Conservation (phyloP, 2,113 vertebrate genomes). For the Malurus cyaneus region DNA sequence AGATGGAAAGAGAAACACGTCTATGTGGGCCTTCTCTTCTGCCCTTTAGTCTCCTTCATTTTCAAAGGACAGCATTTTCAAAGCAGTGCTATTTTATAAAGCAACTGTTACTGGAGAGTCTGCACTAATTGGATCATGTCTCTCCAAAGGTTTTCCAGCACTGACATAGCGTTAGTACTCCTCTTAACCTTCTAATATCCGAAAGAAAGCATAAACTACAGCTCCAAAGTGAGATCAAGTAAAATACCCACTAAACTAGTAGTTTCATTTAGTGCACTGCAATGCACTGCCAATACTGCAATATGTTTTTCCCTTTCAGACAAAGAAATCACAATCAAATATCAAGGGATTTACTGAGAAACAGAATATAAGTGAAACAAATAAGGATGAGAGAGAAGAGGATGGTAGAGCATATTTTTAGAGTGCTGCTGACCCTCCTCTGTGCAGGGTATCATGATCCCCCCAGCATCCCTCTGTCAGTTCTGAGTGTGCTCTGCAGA, state of each 20-base stretch:
- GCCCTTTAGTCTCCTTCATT: neutral
- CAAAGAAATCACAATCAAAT: neutral
- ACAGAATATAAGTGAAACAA: neutral
- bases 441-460: accelerated
- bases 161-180: neutral
- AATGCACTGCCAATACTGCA: neutral
- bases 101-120: neutral
- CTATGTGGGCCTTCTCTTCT: accelerated
- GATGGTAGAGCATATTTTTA: neutral
- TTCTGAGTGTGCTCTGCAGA: neutral
- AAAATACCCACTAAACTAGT: neutral
- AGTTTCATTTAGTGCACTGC: neutral
- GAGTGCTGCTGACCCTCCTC: neutral
- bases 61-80: neutral
- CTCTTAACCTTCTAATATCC: neutral
- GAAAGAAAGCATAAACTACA: neutral
- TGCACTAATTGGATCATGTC: neutral
- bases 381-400: neutral
- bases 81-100: neutral
- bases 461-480: neutral
- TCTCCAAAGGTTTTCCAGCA: neutral
- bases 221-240: neutral
- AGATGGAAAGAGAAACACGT: neutral
- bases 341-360: neutral
- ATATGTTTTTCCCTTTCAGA: neutral